phyloP scores from a whole-genome alignment of 2,888 invertebrate genomes.

The Xylota sylvarum region DNA sequence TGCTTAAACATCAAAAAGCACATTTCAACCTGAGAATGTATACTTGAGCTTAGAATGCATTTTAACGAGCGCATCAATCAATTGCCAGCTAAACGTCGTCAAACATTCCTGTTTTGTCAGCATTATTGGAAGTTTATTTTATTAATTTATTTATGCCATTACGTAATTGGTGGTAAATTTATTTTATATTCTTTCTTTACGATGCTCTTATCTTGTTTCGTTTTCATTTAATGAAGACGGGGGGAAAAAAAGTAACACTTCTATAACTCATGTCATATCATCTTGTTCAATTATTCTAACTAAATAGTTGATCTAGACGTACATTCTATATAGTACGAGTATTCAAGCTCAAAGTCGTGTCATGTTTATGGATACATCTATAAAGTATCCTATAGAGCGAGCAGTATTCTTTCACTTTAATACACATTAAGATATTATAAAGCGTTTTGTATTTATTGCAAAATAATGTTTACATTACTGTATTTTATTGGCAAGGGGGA shows the following conservation, averaged over 20 bases:
- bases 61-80: conserved; percentile 52
- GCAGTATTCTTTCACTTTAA: conserved; percentile 3
- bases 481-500: not conserved
- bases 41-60: conserved; percentile 54
- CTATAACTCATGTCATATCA: conserved; percentile 24
- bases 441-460: not conserved
- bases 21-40: conserved; percentile 49
- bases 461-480: conserved; percentile 1
- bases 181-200: conserved; percentile 26
- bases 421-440: not conserved
- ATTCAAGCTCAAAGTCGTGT: conserved; percentile 12
- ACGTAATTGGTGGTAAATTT: conserved; percentile 62
- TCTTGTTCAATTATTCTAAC: conserved; percentile 49
- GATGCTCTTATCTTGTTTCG: conserved; percentile 37
- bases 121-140: conserved; percentile 43
- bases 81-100: conserved; percentile 23
- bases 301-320: not conserved
- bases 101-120: conserved; percentile 46
- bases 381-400: not conserved
- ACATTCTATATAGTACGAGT: too few species aligned
- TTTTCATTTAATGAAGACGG: conserved; percentile 14
- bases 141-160: conserved; percentile 58
- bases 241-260: conserved; percentile 31
- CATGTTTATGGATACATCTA: conserved; percentile 22
- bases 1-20: conserved; percentile 42